Conservation (phyloP, 2,888 invertebrate species). For the Chrysolina oricalcia region DNA sequence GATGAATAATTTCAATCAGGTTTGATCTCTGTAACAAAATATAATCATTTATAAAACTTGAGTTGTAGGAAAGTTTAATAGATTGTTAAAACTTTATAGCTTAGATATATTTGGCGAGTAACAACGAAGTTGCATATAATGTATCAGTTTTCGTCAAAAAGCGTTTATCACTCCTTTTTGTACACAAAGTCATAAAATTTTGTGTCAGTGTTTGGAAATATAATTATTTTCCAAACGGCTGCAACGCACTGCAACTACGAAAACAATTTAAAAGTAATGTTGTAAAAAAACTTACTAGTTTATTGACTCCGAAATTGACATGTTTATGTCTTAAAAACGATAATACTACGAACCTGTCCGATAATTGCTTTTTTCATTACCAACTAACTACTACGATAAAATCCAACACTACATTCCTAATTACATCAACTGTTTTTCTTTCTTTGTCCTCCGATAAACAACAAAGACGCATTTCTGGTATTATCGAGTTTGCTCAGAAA, state of each 20-base stretch:
- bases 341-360: background rate
- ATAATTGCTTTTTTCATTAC: conserved; percentile 8
- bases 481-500: too few species aligned
- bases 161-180: background rate
- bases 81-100: too few species aligned
- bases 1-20: too few species aligned
- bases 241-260: background rate
- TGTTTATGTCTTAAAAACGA: background rate
- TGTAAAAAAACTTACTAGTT: background rate
- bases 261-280: background rate
- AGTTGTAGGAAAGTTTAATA: too few species aligned
- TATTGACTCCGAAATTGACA: background rate
- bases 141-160: too few species aligned
- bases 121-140: too few species aligned
- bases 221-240: background rate
- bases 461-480: too few species aligned
- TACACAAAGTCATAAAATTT: background rate
- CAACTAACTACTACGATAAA: background rate
- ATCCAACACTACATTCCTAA: background rate
- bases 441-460: background rate
- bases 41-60: too few species aligned
- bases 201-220: background rate
- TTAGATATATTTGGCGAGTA: too few species aligned
- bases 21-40: too few species aligned
- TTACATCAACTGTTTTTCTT: background rate